Base-by-base conservation (phyloP, 1,140 invertebrate species). In the Nasonia vitripennis region DNA sequence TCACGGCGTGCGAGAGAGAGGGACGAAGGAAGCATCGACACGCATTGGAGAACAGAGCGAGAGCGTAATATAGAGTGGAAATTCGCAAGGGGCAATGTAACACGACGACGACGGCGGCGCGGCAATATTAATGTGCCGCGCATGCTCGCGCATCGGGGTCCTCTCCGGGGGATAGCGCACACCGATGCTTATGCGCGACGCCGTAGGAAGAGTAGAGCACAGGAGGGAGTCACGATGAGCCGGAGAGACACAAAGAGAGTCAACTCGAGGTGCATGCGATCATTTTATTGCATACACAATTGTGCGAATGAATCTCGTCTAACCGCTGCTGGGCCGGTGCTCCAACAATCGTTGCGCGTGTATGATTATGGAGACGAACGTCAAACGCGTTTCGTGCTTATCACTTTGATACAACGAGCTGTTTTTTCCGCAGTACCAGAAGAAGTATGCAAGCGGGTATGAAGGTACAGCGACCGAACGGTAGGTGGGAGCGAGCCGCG, bases 121-220 rank as follows among this genome's bases (percentile, higher is more conserved):
- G 81, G 48, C 45, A 78, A 83, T 86, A 86, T 86, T 71, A 83
- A 86, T 78, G 74, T 23, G 80, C 78, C 62, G 37, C 78, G 27
- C 80, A 82, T 82, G 80, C 77, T 34, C 68, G 34, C 11, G 34
- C 71, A 68, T 62, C 37, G n/a, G n/a, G 51, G 10, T 55, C 14
- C 55, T 37, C 23, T 68, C 79, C 68, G 9, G 23, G 27, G 31
- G 27, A n/a, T 17, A 31, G 31, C 68, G 31, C 68, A 31, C 68
- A n/a, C 68, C 10, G 23, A 31, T n/a, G 68, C 31, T 31, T 31
- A 71, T 34, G 68, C 20, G 17, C 55, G 23, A 67, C 4, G 17
- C 67, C 5, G 31, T 41, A 70, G n/a, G 62, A 27, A 31, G 45
- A n/a, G 68, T 27, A 27, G 27, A 14, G 68, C 2, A 23, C 4